Evolutionary conservation across 2,113 vertebrate species (phyloP).

Genomic region (Notothenia coriiceps): DNA sequence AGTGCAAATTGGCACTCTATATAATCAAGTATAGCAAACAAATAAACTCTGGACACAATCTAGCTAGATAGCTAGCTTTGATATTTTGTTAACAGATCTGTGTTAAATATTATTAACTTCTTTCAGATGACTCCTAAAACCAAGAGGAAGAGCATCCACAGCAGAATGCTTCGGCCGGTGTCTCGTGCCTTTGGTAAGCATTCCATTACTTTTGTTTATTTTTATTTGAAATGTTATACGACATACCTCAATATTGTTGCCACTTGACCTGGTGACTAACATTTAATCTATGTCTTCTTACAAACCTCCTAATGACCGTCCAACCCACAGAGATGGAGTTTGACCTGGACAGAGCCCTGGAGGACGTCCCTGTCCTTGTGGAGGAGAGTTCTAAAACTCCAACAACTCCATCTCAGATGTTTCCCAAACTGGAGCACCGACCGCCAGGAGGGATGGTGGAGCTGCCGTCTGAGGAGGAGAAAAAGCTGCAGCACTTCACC

Average conservation of each 20-base stretch:
- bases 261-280: neutral
- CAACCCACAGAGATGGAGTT: conserved; percentile 94
- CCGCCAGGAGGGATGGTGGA: conserved; percentile 87
- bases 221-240: neutral
- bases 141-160: conserved; percentile 98
- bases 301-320: conserved; percentile 12
- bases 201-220: no score
- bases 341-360: conserved; percentile 96
- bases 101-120: neutral
- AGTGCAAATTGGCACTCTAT: neutral
- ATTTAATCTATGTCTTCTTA: neutral
- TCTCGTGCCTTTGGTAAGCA: conserved; percentile 95
- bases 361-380: conserved; percentile 91
- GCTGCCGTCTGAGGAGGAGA: conserved; percentile 94
- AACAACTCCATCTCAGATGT: conserved; percentile 63
- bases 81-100: neutral
- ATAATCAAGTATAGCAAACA: neutral
- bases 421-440: conserved; percentile 84
- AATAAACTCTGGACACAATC: neutral
- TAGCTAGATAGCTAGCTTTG: neutral
- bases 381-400: conserved; percentile 89
- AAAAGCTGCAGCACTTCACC: conserved; percentile 96
- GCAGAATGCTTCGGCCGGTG: conserved; percentile 95
- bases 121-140: conserved; percentile 97
- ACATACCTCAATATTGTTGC: neutral